Base-by-base conservation (phyloP, 1,140 invertebrate species). In the Drosophila arizonae region DNA sequence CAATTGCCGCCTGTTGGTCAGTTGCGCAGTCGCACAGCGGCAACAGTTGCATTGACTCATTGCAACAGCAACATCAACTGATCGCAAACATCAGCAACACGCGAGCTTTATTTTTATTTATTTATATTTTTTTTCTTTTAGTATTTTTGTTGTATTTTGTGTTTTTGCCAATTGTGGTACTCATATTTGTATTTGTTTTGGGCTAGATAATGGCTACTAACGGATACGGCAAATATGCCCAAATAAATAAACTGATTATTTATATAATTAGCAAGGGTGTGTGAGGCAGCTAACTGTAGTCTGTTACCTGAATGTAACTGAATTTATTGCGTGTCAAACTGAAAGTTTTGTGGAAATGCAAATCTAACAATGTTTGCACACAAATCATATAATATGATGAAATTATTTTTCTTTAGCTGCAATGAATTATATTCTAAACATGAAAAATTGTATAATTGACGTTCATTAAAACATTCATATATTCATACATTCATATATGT, bases 251-350 rank as follows among this genome's bases (percentile, higher is more conserved):
- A 41, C 51, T 56, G 39, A 57, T 75, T 54, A 66, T 28, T 21
- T 57, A 58, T 39, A 30, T 61, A 74, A 86, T 85, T 85, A 86
- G 50, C 81, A 58, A 66, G 15, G 63, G 76, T 54, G 61, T 85
- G 70, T 33, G 75, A 85, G 64, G 10, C 81, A 72, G 28, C n/a
- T 13, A 39, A 6, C 36, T 39, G 36, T 39, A 6, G 21, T 24
- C 21, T 24, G 2, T 24, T 24, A 3, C 21, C 21, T 24, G 3
- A 24, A 24, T 24, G 21, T 24, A 24, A 24, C 21, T 24, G 21
- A 24, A 24, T 24, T 0, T 24, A 3, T 24, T 30, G 21, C 13
- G 33, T 30, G 41, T 28, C 15, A 39, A 56, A 39, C 13, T 39
- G 54, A 56, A 56, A 24, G 30, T 41, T 9, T 10, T 51, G 10